Evolutionary conservation across 2,797 vertebrate genomes (phyloP).

Genomic region (Pipistrellus pygmaeus): DNA sequence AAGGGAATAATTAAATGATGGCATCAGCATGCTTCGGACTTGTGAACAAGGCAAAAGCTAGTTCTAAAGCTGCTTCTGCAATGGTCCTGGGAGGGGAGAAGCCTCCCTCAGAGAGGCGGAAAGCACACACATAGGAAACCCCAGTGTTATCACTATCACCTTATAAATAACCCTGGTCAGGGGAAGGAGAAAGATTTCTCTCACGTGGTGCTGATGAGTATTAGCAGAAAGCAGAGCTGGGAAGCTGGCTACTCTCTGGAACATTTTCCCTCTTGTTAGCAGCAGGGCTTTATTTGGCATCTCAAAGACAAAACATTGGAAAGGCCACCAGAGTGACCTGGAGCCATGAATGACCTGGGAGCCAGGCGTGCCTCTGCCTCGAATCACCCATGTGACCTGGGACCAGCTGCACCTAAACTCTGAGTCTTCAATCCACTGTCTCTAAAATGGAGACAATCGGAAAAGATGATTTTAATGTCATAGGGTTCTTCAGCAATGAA

Average conservation of each 20-base stretch:
- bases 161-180: not conserved
- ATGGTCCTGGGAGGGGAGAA: not conserved
- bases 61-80: not conserved
- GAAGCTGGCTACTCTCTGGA: not conserved
- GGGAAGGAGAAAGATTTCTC: not conserved
- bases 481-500: not conserved
- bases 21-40: not conserved
- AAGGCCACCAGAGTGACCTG: not conserved
- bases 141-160: not conserved
- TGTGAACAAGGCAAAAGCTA: not conserved
- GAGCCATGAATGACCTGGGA: accelerated
- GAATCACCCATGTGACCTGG: not conserved
- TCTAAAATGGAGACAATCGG: not conserved
- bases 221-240: not conserved
- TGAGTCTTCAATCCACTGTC: not conserved
- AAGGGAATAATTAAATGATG: constrained; percentile 35
- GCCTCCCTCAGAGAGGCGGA: not conserved
- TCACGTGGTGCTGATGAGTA: not conserved
- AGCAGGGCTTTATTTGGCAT: not conserved
- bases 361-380: accelerated
- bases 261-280: not conserved
- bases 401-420: not conserved
- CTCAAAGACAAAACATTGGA: not conserved
- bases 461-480: not conserved
- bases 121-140: not conserved